A percentile compares a stretch with the other conserved stretches of the same genome.
Evolutionary conservation across 2,888 invertebrate genomes (phyloP).

Genomic region (Bombyx huttoni): DNA sequence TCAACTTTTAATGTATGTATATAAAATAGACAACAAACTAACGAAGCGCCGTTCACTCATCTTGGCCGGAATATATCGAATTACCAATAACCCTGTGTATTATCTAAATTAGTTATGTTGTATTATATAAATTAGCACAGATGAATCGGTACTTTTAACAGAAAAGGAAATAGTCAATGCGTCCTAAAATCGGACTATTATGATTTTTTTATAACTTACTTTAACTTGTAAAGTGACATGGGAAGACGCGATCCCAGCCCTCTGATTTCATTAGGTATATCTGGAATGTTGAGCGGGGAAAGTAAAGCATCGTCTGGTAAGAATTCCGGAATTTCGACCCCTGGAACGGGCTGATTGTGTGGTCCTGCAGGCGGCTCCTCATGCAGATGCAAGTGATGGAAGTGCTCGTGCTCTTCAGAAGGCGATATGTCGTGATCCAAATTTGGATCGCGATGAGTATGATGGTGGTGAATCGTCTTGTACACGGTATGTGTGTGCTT

Average conservation of each 20-base stretch:
- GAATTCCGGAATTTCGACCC: constrained; percentile 55
- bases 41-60: too few relatives aligned
- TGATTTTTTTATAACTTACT: constrained; percentile 15
- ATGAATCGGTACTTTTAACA: too few relatives aligned
- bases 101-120: too few relatives aligned
- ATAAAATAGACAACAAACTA: too few relatives aligned
- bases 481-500: constrained; percentile 82
- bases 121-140: too few relatives aligned
- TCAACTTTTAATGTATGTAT: too few relatives aligned
- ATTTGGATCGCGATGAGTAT: constrained; percentile 43
- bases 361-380: constrained; percentile 37
- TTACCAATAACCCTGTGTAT: too few relatives aligned
- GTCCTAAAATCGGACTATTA: too few relatives aligned
- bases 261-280: constrained; percentile 30
- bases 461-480: constrained; percentile 75
- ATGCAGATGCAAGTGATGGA: constrained; percentile 57
- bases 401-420: constrained; percentile 60
- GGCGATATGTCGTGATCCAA: constrained; percentile 30
- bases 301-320: constrained; percentile 46
- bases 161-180: too few relatives aligned
- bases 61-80: too few relatives aligned
- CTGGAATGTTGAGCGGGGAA: constrained; percentile 28
- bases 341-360: constrained; percentile 44
- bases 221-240: constrained; percentile 40
- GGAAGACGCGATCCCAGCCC: constrained; percentile 26